Conservation (phyloP, 2,113 vertebrate genomes). For the Amphiprion percula region DNA sequence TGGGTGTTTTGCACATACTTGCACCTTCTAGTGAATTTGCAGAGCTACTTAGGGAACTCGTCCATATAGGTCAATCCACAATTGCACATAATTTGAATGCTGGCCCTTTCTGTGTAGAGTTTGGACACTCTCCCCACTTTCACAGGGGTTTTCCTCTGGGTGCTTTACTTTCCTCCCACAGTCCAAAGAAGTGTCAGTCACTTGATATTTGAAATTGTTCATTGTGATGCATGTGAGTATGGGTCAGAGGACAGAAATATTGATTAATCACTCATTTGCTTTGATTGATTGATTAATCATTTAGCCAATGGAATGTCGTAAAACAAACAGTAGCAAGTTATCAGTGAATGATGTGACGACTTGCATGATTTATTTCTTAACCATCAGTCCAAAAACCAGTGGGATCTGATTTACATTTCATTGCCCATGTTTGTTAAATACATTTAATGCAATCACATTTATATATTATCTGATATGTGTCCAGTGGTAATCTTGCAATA, state of each 20-base stretch:
- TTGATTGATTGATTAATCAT: constrained; percentile 20
- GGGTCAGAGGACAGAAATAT: constrained; percentile 28
- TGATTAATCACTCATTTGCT: constrained; percentile 21
- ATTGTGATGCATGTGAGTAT: constrained; percentile 15
- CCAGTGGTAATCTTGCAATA: too few relatives aligned
- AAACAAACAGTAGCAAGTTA: neutral
- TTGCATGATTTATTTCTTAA: neutral
- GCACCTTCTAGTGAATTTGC: constrained; percentile 9
- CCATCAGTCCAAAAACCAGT: neutral
- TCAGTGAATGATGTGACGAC: too few relatives aligned
- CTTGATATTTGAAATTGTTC: constrained; percentile 22
- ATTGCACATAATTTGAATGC: constrained; percentile 38
- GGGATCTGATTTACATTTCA: too few relatives aligned
- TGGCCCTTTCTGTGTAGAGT: constrained; percentile 34
- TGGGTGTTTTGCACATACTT: neutral
- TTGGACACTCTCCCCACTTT: constrained; percentile 44
- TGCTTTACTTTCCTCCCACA: constrained; percentile 27
- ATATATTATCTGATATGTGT: too few relatives aligned
- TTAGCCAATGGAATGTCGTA: constrained; percentile 1
- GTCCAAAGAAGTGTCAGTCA: constrained; percentile 53
- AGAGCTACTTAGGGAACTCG: constrained; percentile 30
- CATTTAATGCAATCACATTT: neutral
- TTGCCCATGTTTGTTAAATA: neutral
- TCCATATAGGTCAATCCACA: constrained; percentile 42
- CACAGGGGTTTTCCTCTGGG: constrained; percentile 40